Evolutionary conservation across 2,797 vertebrate genomes (phyloP).

Genomic region (Strix occidentalis): DNA sequence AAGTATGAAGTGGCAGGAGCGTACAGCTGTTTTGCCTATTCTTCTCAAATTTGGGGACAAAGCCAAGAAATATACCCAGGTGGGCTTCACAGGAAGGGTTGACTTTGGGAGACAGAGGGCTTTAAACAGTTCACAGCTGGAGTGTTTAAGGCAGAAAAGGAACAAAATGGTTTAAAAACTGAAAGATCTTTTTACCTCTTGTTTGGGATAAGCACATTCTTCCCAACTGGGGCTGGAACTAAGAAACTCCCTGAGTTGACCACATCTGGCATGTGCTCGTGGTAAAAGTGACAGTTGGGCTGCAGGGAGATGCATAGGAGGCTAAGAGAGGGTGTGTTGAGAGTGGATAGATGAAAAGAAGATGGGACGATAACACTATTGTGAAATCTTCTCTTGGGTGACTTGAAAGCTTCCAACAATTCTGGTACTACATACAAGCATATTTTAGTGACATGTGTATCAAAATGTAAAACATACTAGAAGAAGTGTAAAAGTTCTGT

Average conservation of each 20-base stretch:
- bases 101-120: background rate
- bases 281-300: background rate
- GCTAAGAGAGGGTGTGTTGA: background rate
- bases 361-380: background rate
- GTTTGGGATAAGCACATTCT: background rate
- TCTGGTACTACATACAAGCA: fast-evolving
- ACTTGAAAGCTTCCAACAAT: background rate
- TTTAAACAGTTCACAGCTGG: background rate
- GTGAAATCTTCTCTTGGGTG: background rate
- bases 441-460: background rate
- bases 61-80: background rate
- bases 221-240: background rate
- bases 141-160: background rate
- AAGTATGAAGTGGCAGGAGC: background rate
- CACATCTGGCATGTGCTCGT: fast-evolving
- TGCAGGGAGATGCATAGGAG: background rate
- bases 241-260: background rate
- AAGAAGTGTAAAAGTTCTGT: background rate
- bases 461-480: background rate
- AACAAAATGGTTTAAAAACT: background rate
- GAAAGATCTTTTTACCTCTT: background rate
- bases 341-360: background rate
- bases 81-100: background rate
- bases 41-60: background rate
- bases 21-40: background rate